Evolutionary conservation across 1,140 invertebrate species (phyloP).

Genomic region (Procambarus clarkii): DNA sequence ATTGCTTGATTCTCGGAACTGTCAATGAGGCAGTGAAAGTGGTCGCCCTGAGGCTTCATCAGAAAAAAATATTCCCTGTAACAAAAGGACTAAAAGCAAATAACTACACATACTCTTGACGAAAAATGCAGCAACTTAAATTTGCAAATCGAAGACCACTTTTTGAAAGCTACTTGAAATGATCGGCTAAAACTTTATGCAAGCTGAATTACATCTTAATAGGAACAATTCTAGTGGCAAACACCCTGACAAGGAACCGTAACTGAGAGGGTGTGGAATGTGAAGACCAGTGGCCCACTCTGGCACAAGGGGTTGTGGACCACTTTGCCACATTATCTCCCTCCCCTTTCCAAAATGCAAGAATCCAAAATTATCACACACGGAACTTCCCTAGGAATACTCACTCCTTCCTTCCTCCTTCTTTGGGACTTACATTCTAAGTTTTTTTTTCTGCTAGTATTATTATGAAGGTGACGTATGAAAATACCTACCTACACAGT

Average conservation of each 20-base stretch:
- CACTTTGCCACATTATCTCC: constrained; percentile 58
- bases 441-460: constrained; percentile 27
- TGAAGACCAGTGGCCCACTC: constrained; percentile 65
- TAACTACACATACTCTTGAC: constrained; percentile 49
- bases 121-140: constrained; percentile 56
- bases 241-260: constrained; percentile 62
- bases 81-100: constrained; percentile 61
- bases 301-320: constrained; percentile 44
- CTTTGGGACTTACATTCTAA: constrained; percentile 67
- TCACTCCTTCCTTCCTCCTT: constrained; percentile 59
- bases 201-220: constrained; percentile 70
- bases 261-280: constrained; percentile 65
- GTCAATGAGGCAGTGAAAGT: constrained; percentile 69
- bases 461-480: constrained; percentile 70
- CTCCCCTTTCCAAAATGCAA: constrained; percentile 69
- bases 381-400: constrained; percentile 67
- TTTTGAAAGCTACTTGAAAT: constrained; percentile 60
- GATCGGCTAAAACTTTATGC: constrained; percentile 64
- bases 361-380: constrained; percentile 71
- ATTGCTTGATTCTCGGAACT: constrained; percentile 70
- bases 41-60: constrained; percentile 68
- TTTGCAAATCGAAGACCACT: constrained; percentile 60
- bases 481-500: constrained; percentile 69
- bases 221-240: constrained; percentile 69
- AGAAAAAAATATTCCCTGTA: constrained; percentile 59